These are phyloP conservation scores for Monarcha castaneiventris DNA, from an alignment of 2,113 vertebrate species.

Conservation along the genomic window DNA sequence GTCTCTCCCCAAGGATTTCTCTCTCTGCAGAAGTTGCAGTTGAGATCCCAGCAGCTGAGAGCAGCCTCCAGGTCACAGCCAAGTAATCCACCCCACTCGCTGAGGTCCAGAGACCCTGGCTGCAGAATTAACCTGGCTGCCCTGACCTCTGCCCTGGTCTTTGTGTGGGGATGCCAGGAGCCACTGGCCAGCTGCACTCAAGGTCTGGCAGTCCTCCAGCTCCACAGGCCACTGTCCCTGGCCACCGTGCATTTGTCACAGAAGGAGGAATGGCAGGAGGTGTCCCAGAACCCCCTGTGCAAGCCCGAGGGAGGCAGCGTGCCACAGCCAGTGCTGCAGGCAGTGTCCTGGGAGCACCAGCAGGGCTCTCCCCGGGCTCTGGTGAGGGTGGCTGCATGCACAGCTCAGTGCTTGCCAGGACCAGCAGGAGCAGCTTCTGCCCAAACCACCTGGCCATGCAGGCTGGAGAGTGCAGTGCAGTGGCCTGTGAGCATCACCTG, in stretches of 20 bases:
- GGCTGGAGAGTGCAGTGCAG: neutral
- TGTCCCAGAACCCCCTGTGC: neutral
- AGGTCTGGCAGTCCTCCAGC: neutral
- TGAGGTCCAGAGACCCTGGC: accelerated
- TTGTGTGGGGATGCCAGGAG: neutral
- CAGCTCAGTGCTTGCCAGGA: neutral
- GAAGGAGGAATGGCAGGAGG: neutral
- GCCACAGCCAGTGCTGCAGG: accelerated
- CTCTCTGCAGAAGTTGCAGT: neutral
- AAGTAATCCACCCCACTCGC: neutral
- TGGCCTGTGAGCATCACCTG: neutral
- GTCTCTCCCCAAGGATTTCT: neutral
- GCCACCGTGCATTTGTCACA: neutral
- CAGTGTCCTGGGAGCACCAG: neutral
- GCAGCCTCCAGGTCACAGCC: neutral
- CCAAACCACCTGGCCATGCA: neutral
- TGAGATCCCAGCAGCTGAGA: neutral
- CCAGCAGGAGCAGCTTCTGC: neutral
- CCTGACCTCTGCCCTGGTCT: neutral
- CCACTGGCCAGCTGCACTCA: neutral
- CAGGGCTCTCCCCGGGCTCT: accelerated
- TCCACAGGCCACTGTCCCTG: accelerated
- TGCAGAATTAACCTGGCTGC: neutral
- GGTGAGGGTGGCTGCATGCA: neutral
- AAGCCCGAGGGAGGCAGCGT: accelerated